Conservation (phyloP, 2,888 invertebrate species). For the Silvanus unidentatus region DNA sequence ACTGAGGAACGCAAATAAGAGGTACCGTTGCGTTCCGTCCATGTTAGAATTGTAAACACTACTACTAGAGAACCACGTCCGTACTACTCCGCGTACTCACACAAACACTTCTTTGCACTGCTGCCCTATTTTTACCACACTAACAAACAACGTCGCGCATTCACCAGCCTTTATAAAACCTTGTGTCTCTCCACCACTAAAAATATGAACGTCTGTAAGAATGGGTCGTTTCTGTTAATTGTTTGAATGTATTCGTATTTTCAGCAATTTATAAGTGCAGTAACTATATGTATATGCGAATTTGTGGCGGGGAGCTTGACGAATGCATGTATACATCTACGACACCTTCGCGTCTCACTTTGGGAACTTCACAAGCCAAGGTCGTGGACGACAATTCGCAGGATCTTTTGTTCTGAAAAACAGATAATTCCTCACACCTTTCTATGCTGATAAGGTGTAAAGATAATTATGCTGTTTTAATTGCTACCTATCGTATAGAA, state of each 20-base stretch:
- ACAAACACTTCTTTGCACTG: slow-evolving; percentile 5
- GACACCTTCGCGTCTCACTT: no score
- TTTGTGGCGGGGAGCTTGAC: no score
- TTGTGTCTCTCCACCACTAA: slow-evolving; percentile 1
- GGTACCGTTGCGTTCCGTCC: slow-evolving; percentile 3
- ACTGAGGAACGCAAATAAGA: neutral
- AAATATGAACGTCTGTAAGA: neutral
- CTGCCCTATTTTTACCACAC: slow-evolving; percentile 5
- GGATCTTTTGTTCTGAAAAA: no score
- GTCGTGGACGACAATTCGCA: slow-evolving; percentile 3
- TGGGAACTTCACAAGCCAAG: neutral
- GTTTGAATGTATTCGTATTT: no score
- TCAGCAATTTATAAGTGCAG: no score
- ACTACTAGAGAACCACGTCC: slow-evolving; percentile 1
- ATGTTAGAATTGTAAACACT: slow-evolving; percentile 3
- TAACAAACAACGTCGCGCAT: slow-evolving; percentile 2
- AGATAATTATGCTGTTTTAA: no score
- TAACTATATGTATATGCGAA: no score
- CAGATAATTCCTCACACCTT: no score
- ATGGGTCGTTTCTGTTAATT: neutral
- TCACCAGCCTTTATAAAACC: slow-evolving; percentile 6
- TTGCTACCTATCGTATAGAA: no score
- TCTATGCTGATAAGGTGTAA: no score
- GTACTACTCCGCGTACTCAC: slow-evolving; percentile 1
- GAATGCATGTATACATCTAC: no score